These are phyloP conservation scores for Porites lutea DNA, from an alignment of 64 coral and sea anemone genomes.

Conservation along the genomic window DNA sequence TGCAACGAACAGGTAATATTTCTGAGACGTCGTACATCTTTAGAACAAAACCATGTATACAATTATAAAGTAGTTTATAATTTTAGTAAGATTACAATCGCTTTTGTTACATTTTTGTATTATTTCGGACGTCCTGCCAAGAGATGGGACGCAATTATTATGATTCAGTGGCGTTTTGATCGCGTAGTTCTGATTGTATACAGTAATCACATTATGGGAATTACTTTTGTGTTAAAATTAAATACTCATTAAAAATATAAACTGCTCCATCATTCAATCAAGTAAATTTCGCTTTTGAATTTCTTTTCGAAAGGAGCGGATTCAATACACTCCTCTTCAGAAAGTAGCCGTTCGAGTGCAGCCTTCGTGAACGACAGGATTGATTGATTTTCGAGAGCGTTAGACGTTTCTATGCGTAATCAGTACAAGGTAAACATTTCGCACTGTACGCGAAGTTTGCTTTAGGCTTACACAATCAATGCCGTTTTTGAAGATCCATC, in stretches of 20 bases:
- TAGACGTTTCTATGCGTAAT: slow-evolving; percentile 25
- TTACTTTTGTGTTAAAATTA: not conserved
- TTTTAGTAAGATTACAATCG: not conserved
- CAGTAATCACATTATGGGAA: not conserved
- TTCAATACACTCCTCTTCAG: not conserved
- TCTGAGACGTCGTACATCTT: not conserved
- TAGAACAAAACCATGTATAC: not conserved
- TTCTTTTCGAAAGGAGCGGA: not conserved
- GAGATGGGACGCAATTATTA: not conserved
- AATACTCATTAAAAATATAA: not conserved
- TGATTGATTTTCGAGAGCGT: slow-evolving; percentile 15
- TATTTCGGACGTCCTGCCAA: slow-evolving; percentile 3
- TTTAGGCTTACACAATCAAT: not conserved
- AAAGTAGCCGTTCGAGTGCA: not conserved
- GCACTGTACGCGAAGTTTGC: not conserved
- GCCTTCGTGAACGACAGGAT: not conserved
- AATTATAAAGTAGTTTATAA: not conserved
- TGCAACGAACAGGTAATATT: slow-evolving; percentile 74
- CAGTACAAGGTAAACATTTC: slow-evolving; percentile 7
- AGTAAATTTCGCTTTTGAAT: not conserved
- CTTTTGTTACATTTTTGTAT: not conserved
- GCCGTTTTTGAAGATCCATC: not conserved
- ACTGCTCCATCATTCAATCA: not conserved
- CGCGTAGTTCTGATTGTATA: not conserved
- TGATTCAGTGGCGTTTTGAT: not conserved